Conservation (phyloP, 1,140 invertebrate species). For the Bombus cullumanus region DNA sequence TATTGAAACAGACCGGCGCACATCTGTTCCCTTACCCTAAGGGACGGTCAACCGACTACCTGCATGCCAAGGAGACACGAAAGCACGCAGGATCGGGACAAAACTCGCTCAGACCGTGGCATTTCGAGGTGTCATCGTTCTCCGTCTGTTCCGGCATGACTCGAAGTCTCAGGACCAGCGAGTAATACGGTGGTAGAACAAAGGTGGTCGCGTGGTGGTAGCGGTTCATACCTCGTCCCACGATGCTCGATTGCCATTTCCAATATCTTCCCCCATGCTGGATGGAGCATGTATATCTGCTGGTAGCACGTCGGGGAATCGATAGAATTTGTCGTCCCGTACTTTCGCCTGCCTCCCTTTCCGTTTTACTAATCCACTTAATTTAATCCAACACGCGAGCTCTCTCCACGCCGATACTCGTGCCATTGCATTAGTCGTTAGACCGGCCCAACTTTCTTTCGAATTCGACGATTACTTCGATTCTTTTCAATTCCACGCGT, state of each 20-base stretch:
- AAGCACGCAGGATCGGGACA: constrained; percentile 25
- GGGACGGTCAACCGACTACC: constrained; percentile 5
- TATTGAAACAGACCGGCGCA: constrained; percentile 35
- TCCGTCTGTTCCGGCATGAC: constrained; percentile 17
- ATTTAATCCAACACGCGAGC: constrained; percentile 36
- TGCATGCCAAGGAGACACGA: constrained; percentile 19
- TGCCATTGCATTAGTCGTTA: background rate
- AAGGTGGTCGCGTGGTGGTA: constrained; percentile 17
- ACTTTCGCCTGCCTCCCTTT: constrained; percentile 21
- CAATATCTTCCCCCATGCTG: constrained; percentile 60
- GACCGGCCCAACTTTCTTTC: constrained; percentile 19
- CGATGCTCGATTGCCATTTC: constrained; percentile 69
- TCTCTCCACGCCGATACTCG: constrained; percentile 11
- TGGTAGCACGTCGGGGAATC: constrained; percentile 26
- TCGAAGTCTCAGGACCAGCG: constrained; percentile 29
- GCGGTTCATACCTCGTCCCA: constrained; percentile 42
- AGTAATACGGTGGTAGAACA: constrained; percentile 23
- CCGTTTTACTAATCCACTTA: constrained; percentile 49
- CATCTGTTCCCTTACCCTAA: constrained; percentile 17
- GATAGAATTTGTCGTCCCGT: constrained; percentile 59
- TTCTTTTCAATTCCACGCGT: background rate
- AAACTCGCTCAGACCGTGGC: constrained; percentile 14
- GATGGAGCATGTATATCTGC: constrained; percentile 28
- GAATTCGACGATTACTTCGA: constrained; percentile 11
- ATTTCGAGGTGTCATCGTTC: constrained; percentile 42